These are phyloP conservation scores for Puffinus mauretanicus DNA, from an alignment of 2,113 vertebrate species.

Conservation along the genomic window DNA sequence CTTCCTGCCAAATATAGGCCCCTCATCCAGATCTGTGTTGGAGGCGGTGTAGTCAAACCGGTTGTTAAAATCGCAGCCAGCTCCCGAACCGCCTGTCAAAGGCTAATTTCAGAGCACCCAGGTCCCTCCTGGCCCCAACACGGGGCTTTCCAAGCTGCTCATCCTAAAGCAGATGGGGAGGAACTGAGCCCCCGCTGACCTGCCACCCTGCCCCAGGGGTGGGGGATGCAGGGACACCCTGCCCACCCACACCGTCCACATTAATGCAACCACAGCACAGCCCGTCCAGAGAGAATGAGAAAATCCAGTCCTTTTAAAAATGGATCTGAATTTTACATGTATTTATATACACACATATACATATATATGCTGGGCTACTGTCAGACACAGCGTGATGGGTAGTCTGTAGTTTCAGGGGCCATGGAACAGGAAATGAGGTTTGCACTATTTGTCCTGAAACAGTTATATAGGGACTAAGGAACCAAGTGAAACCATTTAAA, in stretches of 20 bases:
- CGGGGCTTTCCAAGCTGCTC: neutral
- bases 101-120: neutral
- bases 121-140: neutral
- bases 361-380: neutral
- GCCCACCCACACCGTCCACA: neutral
- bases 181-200: neutral
- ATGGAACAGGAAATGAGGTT: neutral
- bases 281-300: neutral
- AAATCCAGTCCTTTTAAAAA: neutral
- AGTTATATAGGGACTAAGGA: neutral
- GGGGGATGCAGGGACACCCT: neutral
- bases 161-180: neutral
- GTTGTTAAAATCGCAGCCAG: constrained; percentile 39
- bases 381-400: neutral
- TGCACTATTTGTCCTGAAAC: neutral
- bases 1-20: neutral
- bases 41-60: neutral
- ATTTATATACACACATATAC: neutral
- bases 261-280: neutral
- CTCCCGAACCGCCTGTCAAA: neutral
- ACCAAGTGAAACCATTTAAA: neutral
- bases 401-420: neutral
- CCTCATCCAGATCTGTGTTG: neutral
- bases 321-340: neutral
- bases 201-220: neutral